Percentiles rank a stretch among this genome's conserved stretches.
These are phyloP conservation scores for Trinectes maculatus DNA, from an alignment of 2,113 vertebrate species.

Conservation along the genomic window DNA sequence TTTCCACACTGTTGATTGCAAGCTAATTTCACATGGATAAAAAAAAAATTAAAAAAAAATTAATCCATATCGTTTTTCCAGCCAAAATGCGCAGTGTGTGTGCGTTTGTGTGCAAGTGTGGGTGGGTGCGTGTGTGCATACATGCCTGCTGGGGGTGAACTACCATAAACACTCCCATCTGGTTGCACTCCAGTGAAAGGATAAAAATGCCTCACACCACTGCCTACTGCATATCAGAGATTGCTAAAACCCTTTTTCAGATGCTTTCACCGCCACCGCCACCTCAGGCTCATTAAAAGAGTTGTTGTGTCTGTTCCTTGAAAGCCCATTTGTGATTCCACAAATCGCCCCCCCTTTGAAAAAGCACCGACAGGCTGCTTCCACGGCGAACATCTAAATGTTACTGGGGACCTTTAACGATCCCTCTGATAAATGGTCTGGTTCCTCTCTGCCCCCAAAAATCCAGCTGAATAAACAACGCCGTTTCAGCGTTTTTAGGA, in stretches of 20 bases:
- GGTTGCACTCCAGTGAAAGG: conserved; percentile 44
- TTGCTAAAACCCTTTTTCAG: conserved; percentile 12
- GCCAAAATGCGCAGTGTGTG: conserved; percentile 16
- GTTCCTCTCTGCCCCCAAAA: conserved; percentile 1
- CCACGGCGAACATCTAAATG: conserved; percentile 19
- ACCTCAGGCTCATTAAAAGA: conserved; percentile 42
- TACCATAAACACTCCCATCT: conserved; percentile 46
- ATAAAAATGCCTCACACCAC: conserved; percentile 40
- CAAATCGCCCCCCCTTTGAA: conserved; percentile 22
- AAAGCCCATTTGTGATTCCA: conserved; percentile 43
- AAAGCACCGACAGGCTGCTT: conserved; percentile 29
- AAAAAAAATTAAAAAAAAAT: conserved; percentile 2
- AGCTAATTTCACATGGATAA: background rate
- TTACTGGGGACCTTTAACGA: conserved; percentile 28
- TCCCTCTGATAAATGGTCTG: conserved; percentile 34
- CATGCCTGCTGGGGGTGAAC: conserved; percentile 11
- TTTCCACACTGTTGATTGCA: background rate
- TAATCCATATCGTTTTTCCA: background rate
- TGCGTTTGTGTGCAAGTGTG: conserved; percentile 7
- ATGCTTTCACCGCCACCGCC: conserved; percentile 31
- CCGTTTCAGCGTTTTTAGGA: conserved; percentile 10
- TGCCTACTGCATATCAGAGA: conserved; percentile 41
- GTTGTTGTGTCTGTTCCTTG: conserved; percentile 4
- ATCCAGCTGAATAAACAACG: conserved; percentile 2
- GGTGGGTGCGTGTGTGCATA: conserved; percentile 4